Percentiles rank a stretch among this genome's conserved stretches.
These are phyloP conservation scores for Anticlea derivata DNA, from an alignment of 2,888 invertebrate genomes.

Conservation along the genomic window DNA sequence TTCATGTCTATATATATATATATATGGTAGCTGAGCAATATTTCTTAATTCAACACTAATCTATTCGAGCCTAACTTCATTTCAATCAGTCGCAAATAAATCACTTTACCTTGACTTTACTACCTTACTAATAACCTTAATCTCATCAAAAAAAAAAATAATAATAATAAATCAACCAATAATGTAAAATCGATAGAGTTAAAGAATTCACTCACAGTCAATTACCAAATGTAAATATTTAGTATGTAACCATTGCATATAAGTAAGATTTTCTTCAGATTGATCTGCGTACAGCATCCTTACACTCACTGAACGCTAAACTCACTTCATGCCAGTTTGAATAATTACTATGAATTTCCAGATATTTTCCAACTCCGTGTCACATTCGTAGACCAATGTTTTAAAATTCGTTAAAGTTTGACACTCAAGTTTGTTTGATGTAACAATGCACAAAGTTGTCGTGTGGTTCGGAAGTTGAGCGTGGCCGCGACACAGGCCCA, in stretches of 20 bases:
- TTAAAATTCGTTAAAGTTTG: slow-evolving; percentile 43
- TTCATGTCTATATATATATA: too few relatives aligned
- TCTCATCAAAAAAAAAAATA: too few relatives aligned
- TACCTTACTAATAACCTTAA: too few relatives aligned
- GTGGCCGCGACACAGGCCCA: slow-evolving; percentile 55
- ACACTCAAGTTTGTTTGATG: slow-evolving; percentile 54
- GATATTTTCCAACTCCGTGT: slow-evolving; percentile 45
- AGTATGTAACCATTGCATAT: slow-evolving; percentile 20
- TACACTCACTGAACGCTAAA: slow-evolving; percentile 65
- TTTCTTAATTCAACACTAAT: too few relatives aligned
- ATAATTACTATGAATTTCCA: background rate
- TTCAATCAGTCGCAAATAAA: too few relatives aligned
- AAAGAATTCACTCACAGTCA: too few relatives aligned
- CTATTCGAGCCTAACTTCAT: too few relatives aligned
- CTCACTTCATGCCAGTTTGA: slow-evolving; percentile 51
- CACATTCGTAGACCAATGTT: slow-evolving; percentile 54
- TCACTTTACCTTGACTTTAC: too few relatives aligned
- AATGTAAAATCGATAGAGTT: too few relatives aligned
- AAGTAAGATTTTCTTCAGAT: slow-evolving; percentile 40
- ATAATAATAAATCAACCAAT: too few relatives aligned
- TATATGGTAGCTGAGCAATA: too few relatives aligned
- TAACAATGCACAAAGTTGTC: slow-evolving; percentile 39
- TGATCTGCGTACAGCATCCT: slow-evolving; percentile 48
- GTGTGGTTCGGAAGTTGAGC: slow-evolving; percentile 57
- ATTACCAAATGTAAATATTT: slow-evolving; percentile 1